A percentile compares a stretch with the other conserved stretches of the same genome.
phyloP scores from a whole-genome alignment of 2,113 vertebrate species.

The Oceanodroma tethys region DNA sequence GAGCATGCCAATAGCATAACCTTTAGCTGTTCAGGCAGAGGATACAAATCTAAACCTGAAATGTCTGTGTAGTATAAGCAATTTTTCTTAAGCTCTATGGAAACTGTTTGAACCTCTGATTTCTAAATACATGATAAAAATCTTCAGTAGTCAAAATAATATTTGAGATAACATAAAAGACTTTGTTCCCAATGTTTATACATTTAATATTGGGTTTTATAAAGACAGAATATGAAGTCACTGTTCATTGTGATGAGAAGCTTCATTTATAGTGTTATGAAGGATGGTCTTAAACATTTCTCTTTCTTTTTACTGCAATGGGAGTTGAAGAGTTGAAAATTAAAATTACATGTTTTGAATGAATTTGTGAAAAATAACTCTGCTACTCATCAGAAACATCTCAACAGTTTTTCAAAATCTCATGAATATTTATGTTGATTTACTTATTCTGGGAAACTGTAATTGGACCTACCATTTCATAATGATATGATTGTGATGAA shows the following conservation, averaged over 20 bases:
- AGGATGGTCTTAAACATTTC: not conserved
- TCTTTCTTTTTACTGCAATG: not conserved
- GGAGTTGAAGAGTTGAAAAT: slow-evolving; percentile 23
- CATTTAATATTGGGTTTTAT: not conserved
- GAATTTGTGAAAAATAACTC: slow-evolving; percentile 38
- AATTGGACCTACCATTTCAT: slow-evolving; percentile 24
- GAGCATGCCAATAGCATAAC: not conserved
- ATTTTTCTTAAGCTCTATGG: not conserved
- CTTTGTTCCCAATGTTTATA: too few species aligned
- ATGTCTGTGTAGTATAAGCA: not conserved
- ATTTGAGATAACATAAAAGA: not conserved
- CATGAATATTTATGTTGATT: slow-evolving; percentile 54
- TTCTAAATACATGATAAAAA: not conserved
- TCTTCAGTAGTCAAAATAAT: not conserved
- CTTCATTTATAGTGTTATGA: slow-evolving; percentile 31
- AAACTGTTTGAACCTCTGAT: not conserved
- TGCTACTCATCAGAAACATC: not conserved
- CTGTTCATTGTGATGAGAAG: not conserved
- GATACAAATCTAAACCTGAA: not conserved
- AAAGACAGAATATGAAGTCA: not conserved
- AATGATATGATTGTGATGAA: slow-evolving; percentile 18
- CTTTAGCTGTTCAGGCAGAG: not conserved
- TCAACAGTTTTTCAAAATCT: slow-evolving; percentile 35
- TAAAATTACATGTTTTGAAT: slow-evolving; percentile 50
- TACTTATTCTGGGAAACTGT: slow-evolving; percentile 20